Evolutionary conservation across 2,888 invertebrate genomes (phyloP), one percentile per base, ranked within the genome.

Genomic region (Brenthis ino): DNA sequence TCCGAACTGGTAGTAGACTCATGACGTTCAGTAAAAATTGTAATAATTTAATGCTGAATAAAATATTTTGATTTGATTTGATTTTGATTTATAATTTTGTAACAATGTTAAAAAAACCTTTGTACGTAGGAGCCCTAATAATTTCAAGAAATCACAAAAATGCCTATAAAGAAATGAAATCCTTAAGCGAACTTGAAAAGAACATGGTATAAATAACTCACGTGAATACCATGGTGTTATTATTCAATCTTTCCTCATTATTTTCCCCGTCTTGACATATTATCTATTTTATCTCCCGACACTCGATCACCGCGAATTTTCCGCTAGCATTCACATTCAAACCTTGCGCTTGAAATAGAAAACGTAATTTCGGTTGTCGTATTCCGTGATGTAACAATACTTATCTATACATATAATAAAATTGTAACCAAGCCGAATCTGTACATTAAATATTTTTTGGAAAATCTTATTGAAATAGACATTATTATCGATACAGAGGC

Each of bases 241-340:
- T 58, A 66, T 58, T 58, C 57, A 66, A 66, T 58, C 51, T 58
- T 53, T 65, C 37, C 43, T 66, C 66, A 70, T 55, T 64, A 61
- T 57, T 57, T 63, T 55, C 28, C 57, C 37, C n/a, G 11, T 13
- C 33, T 37, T 48, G 50, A 61, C 63, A 68, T n/a, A 51, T 51
- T 61, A 33, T 57, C 57, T 57, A 58, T 57, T 66, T 24, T 51
- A 55, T 61, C 53, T 56, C 57, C 51, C 50, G 50, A 57, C 69
- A 63, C 81, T 85, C 83, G 81, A 87, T 87, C 83, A 85, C 80
- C 79, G 83, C 80, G 85, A 85, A 87, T 87, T 87, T 86, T 82
- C 80, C 81, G 79, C 78, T 82, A 82, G 84, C 82, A 79, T 78
- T 81, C 51, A 61, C 33, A 61, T 61, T 51, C 50, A 16, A 61